These are phyloP conservation scores for Aplodontia rufa DNA, from an alignment of 2,113 vertebrate species.

Conservation along the genomic window DNA sequence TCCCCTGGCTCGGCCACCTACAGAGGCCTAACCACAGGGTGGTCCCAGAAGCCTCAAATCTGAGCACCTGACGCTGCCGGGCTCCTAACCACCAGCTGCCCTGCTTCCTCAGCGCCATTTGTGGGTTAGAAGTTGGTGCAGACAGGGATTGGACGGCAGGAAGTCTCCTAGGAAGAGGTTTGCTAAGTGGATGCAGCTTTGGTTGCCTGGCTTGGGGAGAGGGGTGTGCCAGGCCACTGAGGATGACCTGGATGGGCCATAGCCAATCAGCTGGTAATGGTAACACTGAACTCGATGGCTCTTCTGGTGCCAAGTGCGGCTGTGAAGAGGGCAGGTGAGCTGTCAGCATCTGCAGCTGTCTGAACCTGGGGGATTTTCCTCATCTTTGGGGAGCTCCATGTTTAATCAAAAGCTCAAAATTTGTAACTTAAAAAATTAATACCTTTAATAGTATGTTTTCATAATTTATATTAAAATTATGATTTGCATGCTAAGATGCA, in stretches of 20 bases:
- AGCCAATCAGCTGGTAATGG: neutral
- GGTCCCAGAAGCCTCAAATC: too few relatives aligned
- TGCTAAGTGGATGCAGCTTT: neutral
- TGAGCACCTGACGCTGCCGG: rapidly evolving
- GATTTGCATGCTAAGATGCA: conserved; percentile 54
- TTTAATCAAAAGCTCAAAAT: conserved; percentile 46
- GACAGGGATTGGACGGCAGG: neutral
- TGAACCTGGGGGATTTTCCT: rapidly evolving
- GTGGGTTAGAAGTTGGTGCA: neutral
- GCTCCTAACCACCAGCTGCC: neutral
- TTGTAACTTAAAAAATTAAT: conserved; percentile 61
- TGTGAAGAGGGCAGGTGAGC: neutral
- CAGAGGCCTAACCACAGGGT: neutral
- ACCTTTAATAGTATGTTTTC: conserved; percentile 23
- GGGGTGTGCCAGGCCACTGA: too few relatives aligned
- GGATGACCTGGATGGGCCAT: neutral
- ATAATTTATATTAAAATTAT: conserved; percentile 70
- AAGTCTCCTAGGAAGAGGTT: neutral
- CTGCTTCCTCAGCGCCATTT: neutral
- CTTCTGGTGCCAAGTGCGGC: neutral
- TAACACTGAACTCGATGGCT: neutral
- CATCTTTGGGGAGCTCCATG: neutral
- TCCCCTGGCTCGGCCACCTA: neutral
- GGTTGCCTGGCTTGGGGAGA: neutral
- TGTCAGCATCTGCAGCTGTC: neutral